phyloP scores from a whole-genome alignment of 2,797 vertebrate species.

The Protosalanx chinensis region DNA sequence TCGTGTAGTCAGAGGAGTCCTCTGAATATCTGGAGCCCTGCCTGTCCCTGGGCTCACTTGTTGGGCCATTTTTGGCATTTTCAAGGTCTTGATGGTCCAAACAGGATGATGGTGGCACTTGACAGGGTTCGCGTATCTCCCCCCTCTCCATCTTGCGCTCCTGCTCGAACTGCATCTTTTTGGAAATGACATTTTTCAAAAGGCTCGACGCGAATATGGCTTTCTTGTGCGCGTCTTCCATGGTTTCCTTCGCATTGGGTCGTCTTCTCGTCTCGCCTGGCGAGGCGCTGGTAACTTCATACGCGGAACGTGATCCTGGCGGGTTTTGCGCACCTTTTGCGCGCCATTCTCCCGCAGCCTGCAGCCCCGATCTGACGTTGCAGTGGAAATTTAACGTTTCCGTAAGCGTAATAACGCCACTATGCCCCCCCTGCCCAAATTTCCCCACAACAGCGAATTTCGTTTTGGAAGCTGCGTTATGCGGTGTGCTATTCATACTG shows the following conservation, averaged over 20 bases:
- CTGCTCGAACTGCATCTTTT: conserved; percentile 96
- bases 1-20: conserved; percentile 73
- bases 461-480: conserved; percentile 55
- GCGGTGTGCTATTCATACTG: conserved; percentile 61
- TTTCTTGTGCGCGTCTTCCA: conserved; percentile 85
- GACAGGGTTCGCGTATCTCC: conserved; percentile 78
- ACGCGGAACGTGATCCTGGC: conserved; percentile 73
- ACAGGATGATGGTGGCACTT: conserved; percentile 43
- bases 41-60: conserved; percentile 53
- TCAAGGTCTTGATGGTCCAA: conserved; percentile 60
- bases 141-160: conserved; percentile 98
- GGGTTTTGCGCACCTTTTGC: conserved; percentile 66
- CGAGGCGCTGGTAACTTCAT: conserved; percentile 77
- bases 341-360: conserved; percentile 57
- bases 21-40: conserved; percentile 82
- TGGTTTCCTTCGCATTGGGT: conserved; percentile 60
- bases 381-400: conserved; percentile 83
- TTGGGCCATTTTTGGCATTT: conserved; percentile 49
- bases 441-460: conserved; percentile 69
- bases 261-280: conserved; percentile 59
- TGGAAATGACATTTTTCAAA: conserved; percentile 93
- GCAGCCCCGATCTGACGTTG: conserved; percentile 73
- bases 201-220: conserved; percentile 90
- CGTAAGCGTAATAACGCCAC: conserved; percentile 80
- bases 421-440: conserved; percentile 64